These are phyloP conservation scores for Sphenopsis melanotis DNA, from an alignment of 2,797 vertebrate genomes.

Conservation along the genomic window DNA sequence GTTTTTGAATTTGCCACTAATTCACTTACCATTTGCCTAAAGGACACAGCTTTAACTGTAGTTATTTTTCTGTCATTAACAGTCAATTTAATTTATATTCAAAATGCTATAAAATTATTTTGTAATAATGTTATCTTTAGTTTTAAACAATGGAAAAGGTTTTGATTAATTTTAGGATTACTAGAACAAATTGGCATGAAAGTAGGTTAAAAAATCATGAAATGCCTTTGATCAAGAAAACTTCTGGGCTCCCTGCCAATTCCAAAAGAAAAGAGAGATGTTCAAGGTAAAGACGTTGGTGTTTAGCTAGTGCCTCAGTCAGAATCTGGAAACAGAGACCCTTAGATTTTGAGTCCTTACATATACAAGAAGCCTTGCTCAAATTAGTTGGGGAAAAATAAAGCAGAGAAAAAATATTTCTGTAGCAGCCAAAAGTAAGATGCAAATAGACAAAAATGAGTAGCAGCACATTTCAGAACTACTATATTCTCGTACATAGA, in stretches of 20 bases:
- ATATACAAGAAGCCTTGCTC: background rate
- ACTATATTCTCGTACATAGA: background rate
- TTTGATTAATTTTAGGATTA: constrained; percentile 45
- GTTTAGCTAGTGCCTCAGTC: background rate
- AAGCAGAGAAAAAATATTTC: background rate
- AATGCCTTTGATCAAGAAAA: constrained; percentile 28
- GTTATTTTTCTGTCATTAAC: constrained; percentile 35
- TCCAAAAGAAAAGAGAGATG: constrained; percentile 3
- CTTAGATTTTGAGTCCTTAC: background rate
- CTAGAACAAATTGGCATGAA: constrained; percentile 25
- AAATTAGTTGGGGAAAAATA: background rate
- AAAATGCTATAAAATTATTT: background rate
- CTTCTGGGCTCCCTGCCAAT: constrained; percentile 5
- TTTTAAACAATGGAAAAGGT: constrained; percentile 19
- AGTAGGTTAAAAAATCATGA: constrained; percentile 39
- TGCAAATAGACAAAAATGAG: background rate
- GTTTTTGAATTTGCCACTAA: background rate
- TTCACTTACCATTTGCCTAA: background rate
- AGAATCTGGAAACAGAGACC: background rate
- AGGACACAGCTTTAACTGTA: background rate
- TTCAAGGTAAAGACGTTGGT: background rate
- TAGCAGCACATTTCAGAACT: background rate
- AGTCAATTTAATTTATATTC: background rate
- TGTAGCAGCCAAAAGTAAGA: background rate
- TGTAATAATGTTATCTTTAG: background rate